Percentiles rank a stretch among this genome's conserved stretches.
phyloP scores from a whole-genome alignment of 2,797 vertebrate genomes.

The Basileuterus tristriatus region DNA sequence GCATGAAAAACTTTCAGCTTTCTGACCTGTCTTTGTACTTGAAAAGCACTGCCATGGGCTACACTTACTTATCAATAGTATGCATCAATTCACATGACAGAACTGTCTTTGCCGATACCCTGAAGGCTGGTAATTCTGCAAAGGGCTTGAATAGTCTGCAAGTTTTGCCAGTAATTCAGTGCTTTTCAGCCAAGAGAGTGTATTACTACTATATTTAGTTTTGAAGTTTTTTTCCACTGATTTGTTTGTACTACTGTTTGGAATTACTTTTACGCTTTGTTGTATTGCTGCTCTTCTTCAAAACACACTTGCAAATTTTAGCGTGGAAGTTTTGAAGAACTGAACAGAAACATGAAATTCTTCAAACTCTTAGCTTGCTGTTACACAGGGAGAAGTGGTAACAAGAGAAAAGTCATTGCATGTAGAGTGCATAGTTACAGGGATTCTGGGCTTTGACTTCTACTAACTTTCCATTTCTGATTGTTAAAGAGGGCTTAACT shows the following conservation, averaged over 20 bases:
- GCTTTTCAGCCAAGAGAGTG: background rate
- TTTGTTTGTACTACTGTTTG: background rate
- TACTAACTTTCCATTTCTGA: background rate
- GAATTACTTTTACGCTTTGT: background rate
- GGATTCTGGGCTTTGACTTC: background rate
- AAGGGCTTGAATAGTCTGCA: background rate
- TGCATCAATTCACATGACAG: background rate
- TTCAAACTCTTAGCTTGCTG: background rate
- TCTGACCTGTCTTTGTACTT: background rate
- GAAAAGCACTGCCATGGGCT: background rate
- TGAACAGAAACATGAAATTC: background rate
- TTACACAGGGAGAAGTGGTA: background rate
- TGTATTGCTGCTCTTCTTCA: background rate
- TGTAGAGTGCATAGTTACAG: background rate
- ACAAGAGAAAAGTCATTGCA: background rate
- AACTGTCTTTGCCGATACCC: background rate
- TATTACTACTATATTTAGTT: background rate
- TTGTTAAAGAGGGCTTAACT: background rate
- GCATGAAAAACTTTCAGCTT: background rate
- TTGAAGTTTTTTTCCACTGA: background rate
- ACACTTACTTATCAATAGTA: background rate
- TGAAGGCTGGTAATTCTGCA: background rate
- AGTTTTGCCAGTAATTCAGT: background rate
- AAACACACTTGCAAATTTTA: background rate
- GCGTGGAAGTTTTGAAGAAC: background rate